These are phyloP conservation scores for Pithys albifrons DNA, from an alignment of 2,113 vertebrate species.

Conservation along the genomic window DNA sequence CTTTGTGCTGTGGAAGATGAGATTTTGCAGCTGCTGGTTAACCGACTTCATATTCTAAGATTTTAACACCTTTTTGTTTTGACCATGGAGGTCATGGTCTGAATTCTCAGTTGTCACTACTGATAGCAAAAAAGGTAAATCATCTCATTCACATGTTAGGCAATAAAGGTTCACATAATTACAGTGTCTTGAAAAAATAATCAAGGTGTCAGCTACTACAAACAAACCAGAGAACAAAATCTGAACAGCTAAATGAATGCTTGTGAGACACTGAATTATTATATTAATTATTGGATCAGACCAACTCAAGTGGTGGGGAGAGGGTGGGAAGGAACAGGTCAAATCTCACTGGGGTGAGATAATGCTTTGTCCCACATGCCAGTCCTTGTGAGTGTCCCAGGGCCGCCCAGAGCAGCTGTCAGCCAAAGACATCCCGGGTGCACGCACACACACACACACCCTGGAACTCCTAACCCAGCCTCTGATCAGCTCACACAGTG, in stretches of 20 bases:
- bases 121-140: background rate
- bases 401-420: background rate
- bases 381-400: background rate
- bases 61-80: background rate
- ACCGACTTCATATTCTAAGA: background rate
- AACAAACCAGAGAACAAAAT: conserved; percentile 8
- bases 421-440: background rate
- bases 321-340: background rate
- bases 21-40: conserved; percentile 44
- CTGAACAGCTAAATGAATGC: background rate
- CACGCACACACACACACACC: background rate
- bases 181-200: background rate
- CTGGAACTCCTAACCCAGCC: background rate
- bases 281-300: background rate
- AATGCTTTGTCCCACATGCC: background rate
- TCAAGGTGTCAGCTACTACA: background rate
- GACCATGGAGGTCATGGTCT: background rate
- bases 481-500: background rate
- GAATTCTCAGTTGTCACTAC: background rate
- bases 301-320: background rate
- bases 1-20: conserved; percentile 21
- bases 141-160: background rate
- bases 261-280: background rate
- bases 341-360: background rate
- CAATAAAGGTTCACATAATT: background rate